Evolutionary conservation across 2,113 vertebrate genomes (phyloP), one percentile per base, ranked within the genome.

Genomic region (Dryoscopus gambensis): DNA sequence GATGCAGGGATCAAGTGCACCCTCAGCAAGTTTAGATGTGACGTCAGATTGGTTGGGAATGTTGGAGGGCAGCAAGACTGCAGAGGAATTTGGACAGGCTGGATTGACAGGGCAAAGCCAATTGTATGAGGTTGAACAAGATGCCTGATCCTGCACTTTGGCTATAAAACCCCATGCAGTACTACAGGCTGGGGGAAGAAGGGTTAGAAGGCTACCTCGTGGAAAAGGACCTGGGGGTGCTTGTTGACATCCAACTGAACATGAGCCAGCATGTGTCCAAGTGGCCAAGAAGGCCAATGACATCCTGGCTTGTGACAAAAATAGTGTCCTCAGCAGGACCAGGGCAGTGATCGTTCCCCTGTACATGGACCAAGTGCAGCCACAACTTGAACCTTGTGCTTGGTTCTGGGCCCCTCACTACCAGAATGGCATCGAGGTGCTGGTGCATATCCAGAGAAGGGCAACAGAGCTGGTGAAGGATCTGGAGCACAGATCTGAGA

Each of bases 241-340:
- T 64, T 8, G 11, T 23, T 55, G 30, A n/a, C 15, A 75, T n/a
- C 23, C 28, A 40, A 15, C 28, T 74, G 39, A 64, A 47, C 7
- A 30, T 28, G 8, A n/a, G 6, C 40, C 12, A 39, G 19, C 0
- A 0, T 65, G 23, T 65, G 11, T 23, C 19, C 23, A 40, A 12
- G 40, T 56, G 12, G n/a, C 40, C n/a, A 28, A 73, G 42, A 49
- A 56, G 18, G n/a, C 19, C 28, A 56, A 3, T 15, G 50, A 7
- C 12, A 64, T 39, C 9, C n/a, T 74, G 28, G 12, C 11, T 84
- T 46, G 30, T 11, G 33, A 37, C 33, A 63, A 63, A 84, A 73
- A 22, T 7, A 31, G 11, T 37, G 27, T 33, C 27, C 7, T 33
- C 33, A 37, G 27, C 33, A 63, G 57, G 27, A 63, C 33, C 14